Base-by-base conservation (phyloP, 2,888 invertebrate genomes). In the Sialis lutaria region DNA sequence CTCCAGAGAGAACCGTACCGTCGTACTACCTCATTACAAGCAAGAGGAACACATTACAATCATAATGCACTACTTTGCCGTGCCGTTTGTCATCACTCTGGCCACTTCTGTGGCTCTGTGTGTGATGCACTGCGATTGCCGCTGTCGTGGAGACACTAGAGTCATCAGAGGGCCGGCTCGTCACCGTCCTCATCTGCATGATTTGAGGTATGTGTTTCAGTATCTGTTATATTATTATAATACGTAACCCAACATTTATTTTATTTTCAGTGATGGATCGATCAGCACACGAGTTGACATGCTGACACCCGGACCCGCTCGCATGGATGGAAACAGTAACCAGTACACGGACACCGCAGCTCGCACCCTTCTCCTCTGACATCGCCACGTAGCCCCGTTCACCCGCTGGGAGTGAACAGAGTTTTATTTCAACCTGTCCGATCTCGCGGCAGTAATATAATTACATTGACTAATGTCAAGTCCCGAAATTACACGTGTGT, bases 111-210 rank as follows among this genome's bases (percentile, higher is more conserved):
- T 87, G 54, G 85, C 84, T 32, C 72, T 88, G 50, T 89, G 88
- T 66, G 81, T 87, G 49, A 76, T 87, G 75, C 87, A 88, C 64
- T 89, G 88, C 65, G 87, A 88, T 65, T 88, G 87, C 66, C 74
- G 79, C 54, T 85, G 67, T 73, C 81, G 56, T 71, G 80, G 54
- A 72, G 82, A 60, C 65, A 77, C 60, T 67, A 77, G 65, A 56
- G 74, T 72, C 67, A 70, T 76, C 49, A 69, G 79, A 49, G 77
- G 79, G 50, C 76, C 79, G 35, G 73, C 77, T 50, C 49, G 68
- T 10, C 22, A 22, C 22, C 50, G 68, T n/a, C 62, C 70, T 0
- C 70, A 79, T 45, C 65, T 72, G 12, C 72, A 73, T 33, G 75
- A 74, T 52, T 69, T 75, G 51, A 65, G 67, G 13, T 68, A 68